Percentiles rank a stretch among this genome's conserved stretches.
Conservation (phyloP, 2,113 vertebrate species). For the Amblyornis subalaris region DNA sequence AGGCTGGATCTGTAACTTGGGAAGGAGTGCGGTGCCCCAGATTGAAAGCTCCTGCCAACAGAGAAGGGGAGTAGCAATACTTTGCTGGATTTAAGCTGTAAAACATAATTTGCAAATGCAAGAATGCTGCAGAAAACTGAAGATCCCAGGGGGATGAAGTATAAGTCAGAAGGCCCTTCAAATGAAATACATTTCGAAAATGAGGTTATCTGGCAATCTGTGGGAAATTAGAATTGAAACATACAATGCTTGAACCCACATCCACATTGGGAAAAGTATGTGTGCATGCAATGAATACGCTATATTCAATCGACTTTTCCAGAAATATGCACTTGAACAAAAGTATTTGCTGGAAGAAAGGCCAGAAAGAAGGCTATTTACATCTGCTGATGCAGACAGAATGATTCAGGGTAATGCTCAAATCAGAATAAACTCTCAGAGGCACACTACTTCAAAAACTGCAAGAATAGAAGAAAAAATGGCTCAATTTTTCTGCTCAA, state of each 20-base stretch:
- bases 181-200: not conserved
- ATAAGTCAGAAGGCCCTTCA: not conserved
- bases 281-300: not conserved
- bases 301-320: not conserved
- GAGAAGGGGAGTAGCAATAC: rapidly evolving
- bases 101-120: not conserved
- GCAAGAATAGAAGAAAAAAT: not conserved
- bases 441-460: not conserved
- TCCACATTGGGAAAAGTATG: not conserved
- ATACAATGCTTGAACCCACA: not conserved
- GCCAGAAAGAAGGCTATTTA: not conserved
- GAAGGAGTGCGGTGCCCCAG: not conserved
- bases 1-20: not conserved
- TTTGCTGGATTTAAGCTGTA: not conserved
- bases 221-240: not conserved
- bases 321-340: not conserved
- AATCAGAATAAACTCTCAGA: not conserved
- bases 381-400: not conserved
- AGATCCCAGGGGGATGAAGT: rapidly evolving
- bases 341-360: not conserved
- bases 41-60: not conserved
- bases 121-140: not conserved
- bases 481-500: not conserved
- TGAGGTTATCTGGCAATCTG: not conserved
- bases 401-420: not conserved